Percentiles rank a stretch among this genome's conserved stretches.
phyloP scores from a whole-genome alignment of 2,797 vertebrate genomes.

The Pagetopsis macropterus region DNA sequence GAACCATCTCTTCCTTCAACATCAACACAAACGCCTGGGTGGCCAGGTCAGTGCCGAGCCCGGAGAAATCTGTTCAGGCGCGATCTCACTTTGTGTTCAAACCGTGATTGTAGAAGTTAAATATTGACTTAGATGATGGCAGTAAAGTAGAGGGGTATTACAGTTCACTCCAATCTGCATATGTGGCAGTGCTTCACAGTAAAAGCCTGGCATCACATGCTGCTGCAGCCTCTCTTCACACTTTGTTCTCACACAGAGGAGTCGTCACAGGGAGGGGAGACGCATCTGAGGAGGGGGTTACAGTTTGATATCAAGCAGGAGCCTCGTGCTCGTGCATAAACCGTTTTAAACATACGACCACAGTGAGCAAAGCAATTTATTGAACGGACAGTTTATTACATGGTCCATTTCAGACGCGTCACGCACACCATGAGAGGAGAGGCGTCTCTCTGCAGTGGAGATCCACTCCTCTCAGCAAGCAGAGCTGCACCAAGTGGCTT shows the following conservation, averaged over 20 bases:
- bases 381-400: slow-evolving; percentile 55
- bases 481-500: background rate
- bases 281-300: slow-evolving; percentile 1
- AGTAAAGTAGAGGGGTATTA: background rate
- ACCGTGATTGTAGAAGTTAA: slow-evolving; percentile 44
- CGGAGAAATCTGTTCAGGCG: slow-evolving; percentile 2
- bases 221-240: background rate
- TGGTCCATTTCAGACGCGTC: slow-evolving; percentile 43
- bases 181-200: background rate
- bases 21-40: slow-evolving; percentile 98
- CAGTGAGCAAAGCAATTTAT: slow-evolving; percentile 52
- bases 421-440: slow-evolving; percentile 9
- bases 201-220: background rate
- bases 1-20: slow-evolving; percentile 96
- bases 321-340: slow-evolving; percentile 28
- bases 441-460: slow-evolving; percentile 20
- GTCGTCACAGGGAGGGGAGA: background rate
- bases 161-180: slow-evolving; percentile 24
- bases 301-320: slow-evolving; percentile 20
- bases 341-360: slow-evolving; percentile 24
- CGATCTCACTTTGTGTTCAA: background rate
- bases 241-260: slow-evolving; percentile 10
- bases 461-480: slow-evolving; percentile 9
- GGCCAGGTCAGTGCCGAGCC: slow-evolving; percentile 86
- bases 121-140: slow-evolving; percentile 43